Evolutionary conservation across 2,113 vertebrate genomes (phyloP).

Genomic region (Salvelinus namaycush): DNA sequence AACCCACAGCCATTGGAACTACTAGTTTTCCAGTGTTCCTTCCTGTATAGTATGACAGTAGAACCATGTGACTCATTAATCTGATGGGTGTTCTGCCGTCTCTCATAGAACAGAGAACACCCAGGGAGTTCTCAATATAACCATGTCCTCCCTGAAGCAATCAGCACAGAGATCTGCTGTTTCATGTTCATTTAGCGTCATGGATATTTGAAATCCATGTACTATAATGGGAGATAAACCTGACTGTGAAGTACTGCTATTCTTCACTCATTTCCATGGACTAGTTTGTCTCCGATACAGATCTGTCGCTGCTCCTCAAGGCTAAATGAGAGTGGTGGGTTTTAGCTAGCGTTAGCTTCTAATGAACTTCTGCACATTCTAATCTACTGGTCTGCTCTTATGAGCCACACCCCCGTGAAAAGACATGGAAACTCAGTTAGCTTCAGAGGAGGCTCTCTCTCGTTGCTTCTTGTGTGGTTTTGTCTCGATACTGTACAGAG

Average conservation of each 20-base stretch:
- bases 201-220: constrained; percentile 71
- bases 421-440: constrained; percentile 51
- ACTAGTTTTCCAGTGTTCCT: constrained; percentile 52
- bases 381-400: constrained; percentile 66
- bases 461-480: neutral
- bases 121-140: constrained; percentile 53
- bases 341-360: constrained; percentile 71
- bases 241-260: constrained; percentile 52
- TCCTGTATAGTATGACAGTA: constrained; percentile 44
- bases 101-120: constrained; percentile 49
- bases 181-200: constrained; percentile 71
- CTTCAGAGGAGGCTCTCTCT: constrained; percentile 36
- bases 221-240: constrained; percentile 67
- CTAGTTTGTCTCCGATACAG: constrained; percentile 57
- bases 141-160: constrained; percentile 71
- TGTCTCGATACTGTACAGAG: neutral
- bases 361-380: constrained; percentile 77
- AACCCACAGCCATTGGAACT: too few species aligned
- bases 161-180: constrained; percentile 67
- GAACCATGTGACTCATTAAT: constrained; percentile 39
- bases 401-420: constrained; percentile 67
- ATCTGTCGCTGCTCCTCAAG: constrained; percentile 73
- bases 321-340: constrained; percentile 70
- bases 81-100: constrained; percentile 41
- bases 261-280: constrained; percentile 70